Conservation (phyloP, 2,113 vertebrate species). For the Tetrao urogallus region DNA sequence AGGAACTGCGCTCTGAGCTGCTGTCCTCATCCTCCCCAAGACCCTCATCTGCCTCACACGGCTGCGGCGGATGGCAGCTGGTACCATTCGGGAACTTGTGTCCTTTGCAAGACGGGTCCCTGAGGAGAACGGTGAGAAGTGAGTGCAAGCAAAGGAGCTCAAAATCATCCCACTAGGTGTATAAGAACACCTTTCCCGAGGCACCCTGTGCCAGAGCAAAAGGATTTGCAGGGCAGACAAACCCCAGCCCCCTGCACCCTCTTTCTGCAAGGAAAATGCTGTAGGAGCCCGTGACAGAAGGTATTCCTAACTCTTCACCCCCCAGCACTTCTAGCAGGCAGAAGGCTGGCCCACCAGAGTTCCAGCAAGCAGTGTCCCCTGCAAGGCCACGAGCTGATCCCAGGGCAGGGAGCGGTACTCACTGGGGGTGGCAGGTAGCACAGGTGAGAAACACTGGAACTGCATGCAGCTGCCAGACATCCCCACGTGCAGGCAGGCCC, state of each 20-base stretch:
- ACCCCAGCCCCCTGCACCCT: not conserved
- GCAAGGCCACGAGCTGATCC: conserved; percentile 1
- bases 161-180: rapidly evolving
- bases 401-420: conserved; percentile 26
- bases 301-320: not conserved
- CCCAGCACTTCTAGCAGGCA: conserved; percentile 4
- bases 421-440: conserved; percentile 35
- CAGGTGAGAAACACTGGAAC: conserved; percentile 45
- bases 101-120: conserved; percentile 95
- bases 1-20: conserved; percentile 98
- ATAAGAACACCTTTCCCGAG: not conserved
- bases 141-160: not conserved
- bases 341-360: not conserved
- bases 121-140: conserved; percentile 26
- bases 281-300: not conserved
- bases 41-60: conserved; percentile 91
- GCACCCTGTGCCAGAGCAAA: not conserved
- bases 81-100: conserved; percentile 94
- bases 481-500: conserved; percentile 1
- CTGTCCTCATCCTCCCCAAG: conserved; percentile 96
- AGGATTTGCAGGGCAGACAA: not conserved
- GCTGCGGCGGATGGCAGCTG: conserved; percentile 85
- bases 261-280: not conserved
- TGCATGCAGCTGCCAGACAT: conserved; percentile 54
- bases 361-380: not conserved